Evolutionary conservation across 2,113 vertebrate species (phyloP).

Genomic region (Dryoscopus gambensis): DNA sequence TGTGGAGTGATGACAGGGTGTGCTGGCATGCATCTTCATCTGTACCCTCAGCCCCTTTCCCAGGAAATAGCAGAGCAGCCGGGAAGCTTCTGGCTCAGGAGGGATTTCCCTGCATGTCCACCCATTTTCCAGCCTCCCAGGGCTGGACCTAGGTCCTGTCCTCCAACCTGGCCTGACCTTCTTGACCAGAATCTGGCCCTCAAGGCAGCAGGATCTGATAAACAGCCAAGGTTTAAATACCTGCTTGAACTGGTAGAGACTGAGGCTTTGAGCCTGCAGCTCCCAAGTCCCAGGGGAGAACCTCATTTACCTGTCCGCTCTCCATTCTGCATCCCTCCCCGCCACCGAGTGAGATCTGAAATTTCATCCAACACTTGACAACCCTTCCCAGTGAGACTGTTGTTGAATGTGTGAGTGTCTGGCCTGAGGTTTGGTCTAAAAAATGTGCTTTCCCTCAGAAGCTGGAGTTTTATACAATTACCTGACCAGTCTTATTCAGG

Average conservation of each 20-base stretch:
- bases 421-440: background rate
- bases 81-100: background rate
- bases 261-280: background rate
- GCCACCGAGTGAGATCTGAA: background rate
- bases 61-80: accelerated
- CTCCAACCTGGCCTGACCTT: background rate
- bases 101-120: background rate
- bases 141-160: accelerated
- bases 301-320: background rate
- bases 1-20: accelerated
- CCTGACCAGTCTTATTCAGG: background rate
- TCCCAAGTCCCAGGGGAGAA: background rate
- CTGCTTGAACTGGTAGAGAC: background rate
- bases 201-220: background rate
- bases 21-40: background rate
- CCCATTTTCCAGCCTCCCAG: background rate
- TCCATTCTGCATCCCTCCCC: background rate
- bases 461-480: background rate
- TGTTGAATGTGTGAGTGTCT: background rate
- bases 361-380: background rate
- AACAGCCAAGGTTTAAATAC: background rate
- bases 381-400: background rate
- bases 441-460: background rate
- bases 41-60: background rate
- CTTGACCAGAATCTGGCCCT: background rate